Percentiles rank a stretch among this genome's conserved stretches.
Evolutionary conservation across 2,797 vertebrate genomes (phyloP).

Genomic region (Sciurus carolinensis): DNA sequence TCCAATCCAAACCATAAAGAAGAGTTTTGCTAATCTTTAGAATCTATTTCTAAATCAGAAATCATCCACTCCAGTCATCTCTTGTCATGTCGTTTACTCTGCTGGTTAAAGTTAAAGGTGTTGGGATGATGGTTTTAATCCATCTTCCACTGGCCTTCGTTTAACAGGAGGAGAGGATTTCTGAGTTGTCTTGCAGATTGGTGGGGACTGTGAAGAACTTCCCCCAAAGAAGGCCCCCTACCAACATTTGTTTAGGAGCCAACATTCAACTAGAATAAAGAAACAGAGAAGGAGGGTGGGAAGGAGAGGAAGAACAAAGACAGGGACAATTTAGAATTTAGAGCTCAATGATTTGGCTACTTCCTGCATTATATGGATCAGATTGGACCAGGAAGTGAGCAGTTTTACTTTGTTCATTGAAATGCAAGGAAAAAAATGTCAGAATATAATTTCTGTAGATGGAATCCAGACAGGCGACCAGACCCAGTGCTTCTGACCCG

Average conservation of each 20-base stretch:
- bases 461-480: neutral
- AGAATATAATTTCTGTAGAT: constrained; percentile 65
- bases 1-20: neutral
- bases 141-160: neutral
- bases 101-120: neutral
- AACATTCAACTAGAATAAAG: neutral
- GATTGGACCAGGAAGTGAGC: constrained; percentile 30
- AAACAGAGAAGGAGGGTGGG: neutral
- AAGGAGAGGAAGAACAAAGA: neutral
- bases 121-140: neutral
- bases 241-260: neutral
- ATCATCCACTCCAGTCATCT: neutral
- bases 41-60: neutral
- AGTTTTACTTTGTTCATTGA: constrained; percentile 48
- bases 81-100: neutral
- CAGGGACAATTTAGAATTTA: neutral
- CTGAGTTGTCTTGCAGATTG: neutral
- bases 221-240: neutral
- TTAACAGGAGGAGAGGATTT: constrained; percentile 8
- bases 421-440: neutral
- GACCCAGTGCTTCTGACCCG: neutral
- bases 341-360: neutral
- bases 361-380: neutral
- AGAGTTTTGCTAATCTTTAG: neutral
- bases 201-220: constrained; percentile 14